These are phyloP conservation scores for Corella eumyota DNA, from an alignment of 23 tunicate genomes.

Conservation along the genomic window DNA sequence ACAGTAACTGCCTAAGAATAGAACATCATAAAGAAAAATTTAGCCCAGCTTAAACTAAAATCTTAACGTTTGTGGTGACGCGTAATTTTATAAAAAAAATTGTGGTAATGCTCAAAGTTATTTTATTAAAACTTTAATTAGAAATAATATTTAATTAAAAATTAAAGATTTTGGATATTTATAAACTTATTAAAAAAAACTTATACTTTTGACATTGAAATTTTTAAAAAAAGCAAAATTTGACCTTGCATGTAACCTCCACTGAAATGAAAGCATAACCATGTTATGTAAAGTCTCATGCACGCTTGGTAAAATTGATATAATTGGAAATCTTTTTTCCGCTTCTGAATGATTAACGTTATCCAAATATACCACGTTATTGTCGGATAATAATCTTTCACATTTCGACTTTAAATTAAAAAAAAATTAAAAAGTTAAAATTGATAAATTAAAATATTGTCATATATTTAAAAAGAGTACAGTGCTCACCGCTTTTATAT, in stretches of 20 bases:
- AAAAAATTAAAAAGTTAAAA: background rate
- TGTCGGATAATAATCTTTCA: slow-evolving; percentile 44
- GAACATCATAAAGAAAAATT: no score
- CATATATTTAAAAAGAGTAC: background rate
- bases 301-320: slow-evolving; percentile 54
- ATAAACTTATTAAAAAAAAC: no score
- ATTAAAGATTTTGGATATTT: no score
- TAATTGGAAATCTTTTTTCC: slow-evolving; percentile 69
- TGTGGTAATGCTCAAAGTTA: no score
- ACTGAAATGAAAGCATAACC: slow-evolving; percentile 52
- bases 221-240: slow-evolving; percentile 1
- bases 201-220: no score
- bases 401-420: slow-evolving; percentile 23
- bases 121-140: no score
- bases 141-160: no score
- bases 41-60: no score
- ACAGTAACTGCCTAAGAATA: no score
- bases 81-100: no score
- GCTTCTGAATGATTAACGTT: slow-evolving; percentile 66
- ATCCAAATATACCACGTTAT: slow-evolving; percentile 43
- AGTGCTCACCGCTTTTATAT: no score
- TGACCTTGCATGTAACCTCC: slow-evolving; percentile 85
- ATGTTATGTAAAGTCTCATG: slow-evolving; percentile 51
- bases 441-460: background rate
- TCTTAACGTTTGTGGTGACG: no score